These are phyloP conservation scores for Luperina nickerlii DNA, from an alignment of 2,888 invertebrate species.

Conservation along the genomic window DNA sequence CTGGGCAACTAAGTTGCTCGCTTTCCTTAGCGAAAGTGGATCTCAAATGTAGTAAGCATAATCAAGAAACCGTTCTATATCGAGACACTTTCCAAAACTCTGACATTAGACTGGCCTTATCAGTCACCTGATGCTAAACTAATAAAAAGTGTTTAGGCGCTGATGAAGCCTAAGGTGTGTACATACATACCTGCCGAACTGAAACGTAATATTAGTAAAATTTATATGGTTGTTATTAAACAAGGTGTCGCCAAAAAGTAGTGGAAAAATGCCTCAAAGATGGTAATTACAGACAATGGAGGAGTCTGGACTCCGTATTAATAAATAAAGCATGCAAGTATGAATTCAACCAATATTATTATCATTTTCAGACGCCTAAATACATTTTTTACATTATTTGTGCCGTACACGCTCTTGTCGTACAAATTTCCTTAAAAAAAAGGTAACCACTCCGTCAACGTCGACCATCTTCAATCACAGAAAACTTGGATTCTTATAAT, in stretches of 20 bases:
- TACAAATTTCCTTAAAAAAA: neutral
- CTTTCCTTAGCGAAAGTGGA: too few species aligned
- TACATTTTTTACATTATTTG: neutral
- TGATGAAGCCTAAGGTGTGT: neutral
- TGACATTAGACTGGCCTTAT: neutral
- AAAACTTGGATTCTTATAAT: neutral
- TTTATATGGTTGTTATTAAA: neutral
- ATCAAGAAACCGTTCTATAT: neutral
- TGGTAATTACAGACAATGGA: neutral
- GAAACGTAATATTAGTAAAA: neutral
- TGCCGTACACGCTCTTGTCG: neutral
- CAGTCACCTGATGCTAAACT: too few species aligned
- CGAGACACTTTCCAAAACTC: neutral
- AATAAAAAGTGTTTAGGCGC: too few species aligned
- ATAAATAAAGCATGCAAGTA: neutral
- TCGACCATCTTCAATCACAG: neutral
- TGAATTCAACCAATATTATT: neutral
- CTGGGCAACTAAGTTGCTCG: too few species aligned
- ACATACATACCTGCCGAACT: neutral
- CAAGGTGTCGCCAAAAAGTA: neutral
- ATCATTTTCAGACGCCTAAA: neutral
- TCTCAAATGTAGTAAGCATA: neutral
- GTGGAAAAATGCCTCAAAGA: neutral
- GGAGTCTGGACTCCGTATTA: neutral
- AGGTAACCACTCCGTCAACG: neutral